A percentile compares a stretch with the other conserved stretches of the same genome.
Conservation (phyloP, 2,113 vertebrate species). For the Callospermophilus lateralis region DNA sequence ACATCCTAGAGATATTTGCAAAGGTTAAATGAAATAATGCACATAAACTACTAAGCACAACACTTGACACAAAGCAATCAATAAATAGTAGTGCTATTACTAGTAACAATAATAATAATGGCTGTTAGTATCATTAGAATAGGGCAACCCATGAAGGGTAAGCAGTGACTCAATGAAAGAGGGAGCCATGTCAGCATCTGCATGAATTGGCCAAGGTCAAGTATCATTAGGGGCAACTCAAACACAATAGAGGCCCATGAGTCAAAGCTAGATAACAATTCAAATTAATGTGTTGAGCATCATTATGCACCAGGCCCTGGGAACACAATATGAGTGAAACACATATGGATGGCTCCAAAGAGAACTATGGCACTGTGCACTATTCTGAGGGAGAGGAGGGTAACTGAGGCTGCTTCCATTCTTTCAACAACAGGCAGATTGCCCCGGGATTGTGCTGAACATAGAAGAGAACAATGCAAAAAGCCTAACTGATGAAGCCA, state of each 20-base stretch:
- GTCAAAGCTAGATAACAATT: background rate
- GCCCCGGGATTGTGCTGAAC: background rate
- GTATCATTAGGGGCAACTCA: no score
- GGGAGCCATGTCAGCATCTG: background rate
- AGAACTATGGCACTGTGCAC: background rate
- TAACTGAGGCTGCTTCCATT: background rate
- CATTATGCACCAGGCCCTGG: background rate
- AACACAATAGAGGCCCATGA: background rate
- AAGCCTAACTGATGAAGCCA: no score
- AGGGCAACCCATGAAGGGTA: background rate
- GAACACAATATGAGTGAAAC: background rate
- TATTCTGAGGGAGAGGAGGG: background rate
- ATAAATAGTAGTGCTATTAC: background rate
- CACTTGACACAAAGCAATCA: constrained; percentile 20
- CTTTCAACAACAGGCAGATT: background rate
- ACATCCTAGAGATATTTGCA: background rate
- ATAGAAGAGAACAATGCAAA: background rate
- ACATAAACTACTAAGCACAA: constrained; percentile 21
- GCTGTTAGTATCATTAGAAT: background rate
- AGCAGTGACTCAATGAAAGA: background rate
- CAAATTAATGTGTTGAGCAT: background rate
- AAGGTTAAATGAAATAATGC: constrained; percentile 38
- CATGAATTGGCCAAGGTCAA: no score
- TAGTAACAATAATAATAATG: background rate
- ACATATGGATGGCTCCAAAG: background rate